Base-by-base conservation (phyloP, 2,888 invertebrate species). In the Acronicta psi region DNA sequence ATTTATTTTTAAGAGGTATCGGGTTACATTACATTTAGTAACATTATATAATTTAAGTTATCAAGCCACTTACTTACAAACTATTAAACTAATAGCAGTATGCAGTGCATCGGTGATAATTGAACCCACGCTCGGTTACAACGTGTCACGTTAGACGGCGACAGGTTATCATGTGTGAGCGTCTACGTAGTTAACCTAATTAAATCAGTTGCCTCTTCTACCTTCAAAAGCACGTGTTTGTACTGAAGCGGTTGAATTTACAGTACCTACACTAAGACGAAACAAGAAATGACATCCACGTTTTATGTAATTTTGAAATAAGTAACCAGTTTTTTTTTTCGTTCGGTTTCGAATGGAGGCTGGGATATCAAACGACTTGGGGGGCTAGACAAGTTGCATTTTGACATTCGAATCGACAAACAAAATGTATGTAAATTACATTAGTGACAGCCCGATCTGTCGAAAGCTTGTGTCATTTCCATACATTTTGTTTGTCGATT, bases 51-150 rank as follows among this genome's bases (percentile, higher is more conserved):
- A 25, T 25, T 25, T 25, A 13, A 31, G 13, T 31, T 31, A 31
- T 11, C 2, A 11, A 11, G 31, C 31, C 11, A 31, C 31, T 2
- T 3, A 10, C 31, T n/a, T 31, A 31, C 13, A 31, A 31, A 31
- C 31, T 31, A 31, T 31, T 31, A 11, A 23, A 53, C 44, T 49
- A 29, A 62, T 50, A 58, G 50, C 51, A 64, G 45, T 56, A 52
- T 64, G 45, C 37, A 31, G 43, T 70, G 51, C 66, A 65, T 53
- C 34, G 36, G 66, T 54, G 36, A 53, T 71, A 67, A 67, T 67
- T 71, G 53, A 45, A 51, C 36, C 13, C 40, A 31, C 53, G 46
- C 49, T 53, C 43, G 31, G 65, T 43, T 49, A 23, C 41, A 45
- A 37, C 34, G 49, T 42, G 57, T 47, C 45, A 46, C 50, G 69